Evolutionary conservation across 2,113 vertebrate species (phyloP).

Genomic region (Sylvicapra grimmia): DNA sequence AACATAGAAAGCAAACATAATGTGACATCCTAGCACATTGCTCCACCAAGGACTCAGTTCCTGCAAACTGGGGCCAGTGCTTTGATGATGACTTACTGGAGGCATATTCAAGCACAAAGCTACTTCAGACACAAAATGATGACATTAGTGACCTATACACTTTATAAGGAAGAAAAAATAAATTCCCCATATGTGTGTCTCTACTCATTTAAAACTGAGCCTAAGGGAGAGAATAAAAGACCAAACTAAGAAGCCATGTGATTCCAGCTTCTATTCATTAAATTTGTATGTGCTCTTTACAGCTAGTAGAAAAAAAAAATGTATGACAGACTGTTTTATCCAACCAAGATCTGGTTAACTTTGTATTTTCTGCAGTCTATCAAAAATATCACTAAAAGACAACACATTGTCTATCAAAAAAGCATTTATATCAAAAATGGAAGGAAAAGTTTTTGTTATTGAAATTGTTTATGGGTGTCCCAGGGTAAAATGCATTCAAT

Average conservation of each 20-base stretch:
- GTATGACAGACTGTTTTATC: conserved; percentile 21
- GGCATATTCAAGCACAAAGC: background rate
- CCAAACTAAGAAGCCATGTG: conserved; percentile 39
- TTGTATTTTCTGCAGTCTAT: conserved; percentile 21
- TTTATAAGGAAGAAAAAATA: background rate
- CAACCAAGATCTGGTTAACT: conserved; percentile 2
- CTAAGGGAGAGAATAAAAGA: conserved; percentile 27
- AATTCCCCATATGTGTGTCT: background rate
- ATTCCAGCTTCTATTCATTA: conserved; percentile 54
- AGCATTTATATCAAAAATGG: background rate
- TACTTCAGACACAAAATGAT: conserved; percentile 28
- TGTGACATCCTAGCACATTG: background rate
- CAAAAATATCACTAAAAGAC: conserved; percentile 9
- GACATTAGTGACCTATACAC: conserved; percentile 1
- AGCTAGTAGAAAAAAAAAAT: background rate
- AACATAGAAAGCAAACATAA: background rate
- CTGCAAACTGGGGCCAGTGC: background rate
- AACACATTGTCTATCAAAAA: background rate
- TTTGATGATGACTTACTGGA: background rate
- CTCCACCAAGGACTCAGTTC: background rate
- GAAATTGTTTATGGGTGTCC: background rate
- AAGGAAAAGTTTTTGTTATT: background rate
- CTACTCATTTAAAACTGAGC: conserved; percentile 43
- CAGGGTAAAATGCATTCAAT: background rate
- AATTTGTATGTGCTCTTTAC: conserved; percentile 56